Base-by-base conservation (phyloP, 2,797 vertebrate species). In the Sebastes miniatus region DNA sequence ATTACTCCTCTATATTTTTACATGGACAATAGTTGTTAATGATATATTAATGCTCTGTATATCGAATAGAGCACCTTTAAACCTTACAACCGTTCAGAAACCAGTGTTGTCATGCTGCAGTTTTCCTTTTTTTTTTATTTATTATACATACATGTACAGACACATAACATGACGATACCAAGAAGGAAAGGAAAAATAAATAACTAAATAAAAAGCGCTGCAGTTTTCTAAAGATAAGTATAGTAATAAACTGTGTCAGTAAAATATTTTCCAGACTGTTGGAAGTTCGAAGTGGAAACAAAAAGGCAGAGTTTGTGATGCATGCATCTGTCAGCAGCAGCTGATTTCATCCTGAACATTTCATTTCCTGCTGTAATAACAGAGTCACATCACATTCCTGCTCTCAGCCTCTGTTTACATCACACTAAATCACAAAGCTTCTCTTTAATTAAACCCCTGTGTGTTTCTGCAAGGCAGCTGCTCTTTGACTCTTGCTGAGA, bases 311-410 rank as follows among this genome's bases (percentile, higher is more conserved):
- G 75, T 58, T n/a, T 9, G 32, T 79, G 79, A 85, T 74, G n/a
- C 8, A 52, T 27, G 25, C 3, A 1, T 80, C 72, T 68, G 18
- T 52, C 50, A 52, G 20, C 50, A 52, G 20, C 50, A 52, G 20
- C 50, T 52, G 18, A n/a, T 52, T 52, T n/a, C 50, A 52, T 20
- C 50, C 18, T 52, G 20, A 52, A n/a, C 50, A 52, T 69, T 52
- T 69, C 32, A 59, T 83, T 85, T 89, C 84, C 83, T 80, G 25
- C 83, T 80, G 22, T 85, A 89, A 90, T 89, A 64, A 89, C 85
- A 87, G 62, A 81, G 70, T 61, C 52, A 13, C 43, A 54, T 80
- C 68, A 79, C 74, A 79, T 83, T 85, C 83, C 80, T 68, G 20
- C 56, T n/a, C 24, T 59, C 25, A 59, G 57, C 14, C 25, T 59